Evolutionary conservation across 2,113 vertebrate genomes (phyloP).

Genomic region (Cottus gobio): DNA sequence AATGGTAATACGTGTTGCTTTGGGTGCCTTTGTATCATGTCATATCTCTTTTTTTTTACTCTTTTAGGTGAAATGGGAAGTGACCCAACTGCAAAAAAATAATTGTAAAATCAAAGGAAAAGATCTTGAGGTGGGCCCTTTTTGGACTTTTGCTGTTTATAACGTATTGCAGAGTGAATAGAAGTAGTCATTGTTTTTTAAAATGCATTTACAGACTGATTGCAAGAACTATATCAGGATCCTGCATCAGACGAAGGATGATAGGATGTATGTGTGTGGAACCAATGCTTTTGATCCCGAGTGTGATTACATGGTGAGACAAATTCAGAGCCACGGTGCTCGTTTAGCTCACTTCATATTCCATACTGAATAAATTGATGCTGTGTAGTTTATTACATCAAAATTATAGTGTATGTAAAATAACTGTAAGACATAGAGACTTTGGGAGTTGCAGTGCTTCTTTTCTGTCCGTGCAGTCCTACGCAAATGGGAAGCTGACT

Average conservation of each 20-base stretch:
- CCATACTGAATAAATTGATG: background rate
- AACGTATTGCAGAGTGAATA: background rate
- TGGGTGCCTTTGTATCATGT: background rate
- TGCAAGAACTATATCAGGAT: constrained; percentile 86
- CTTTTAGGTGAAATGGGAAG: constrained; percentile 81
- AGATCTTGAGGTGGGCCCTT: constrained; percentile 69
- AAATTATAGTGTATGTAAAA: background rate
- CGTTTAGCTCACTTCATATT: background rate
- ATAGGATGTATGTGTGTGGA: constrained; percentile 83
- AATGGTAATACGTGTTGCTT: background rate
- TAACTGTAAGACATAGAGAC: background rate
- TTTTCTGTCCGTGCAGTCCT: constrained; percentile 70
- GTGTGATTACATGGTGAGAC: constrained; percentile 84
- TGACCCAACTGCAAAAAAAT: constrained; percentile 48
- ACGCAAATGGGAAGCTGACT: constrained; percentile 60
- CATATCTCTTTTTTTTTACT: background rate
- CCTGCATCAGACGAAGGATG: constrained; percentile 77
- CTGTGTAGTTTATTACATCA: background rate
- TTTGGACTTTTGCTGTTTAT: background rate
- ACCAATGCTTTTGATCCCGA: constrained; percentile 84
- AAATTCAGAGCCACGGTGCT: background rate
- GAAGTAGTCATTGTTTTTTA: constrained; percentile 2
- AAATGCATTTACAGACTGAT: constrained; percentile 72
- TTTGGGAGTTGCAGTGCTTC: background rate
- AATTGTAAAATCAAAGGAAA: constrained; percentile 81